These are phyloP conservation scores for Caenorhabditis parvicauda DNA, from an alignment of 2,888 invertebrate species.

Conservation along the genomic window DNA sequence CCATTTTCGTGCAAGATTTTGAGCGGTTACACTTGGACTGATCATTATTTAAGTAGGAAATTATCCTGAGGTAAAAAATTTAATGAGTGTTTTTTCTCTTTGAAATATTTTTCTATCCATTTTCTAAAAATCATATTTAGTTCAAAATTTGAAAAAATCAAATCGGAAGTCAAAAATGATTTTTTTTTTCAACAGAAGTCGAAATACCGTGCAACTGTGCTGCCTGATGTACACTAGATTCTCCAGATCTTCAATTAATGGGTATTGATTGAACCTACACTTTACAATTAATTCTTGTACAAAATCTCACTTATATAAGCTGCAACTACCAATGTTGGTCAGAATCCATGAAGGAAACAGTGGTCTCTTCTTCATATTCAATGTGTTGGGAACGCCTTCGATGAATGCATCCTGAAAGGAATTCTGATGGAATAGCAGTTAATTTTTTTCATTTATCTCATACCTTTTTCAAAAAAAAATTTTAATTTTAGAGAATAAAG, in stretches of 20 bases:
- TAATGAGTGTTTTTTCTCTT: too few species aligned
- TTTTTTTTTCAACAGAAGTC: background rate
- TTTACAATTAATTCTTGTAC: background rate
- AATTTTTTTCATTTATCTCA: constrained; percentile 8
- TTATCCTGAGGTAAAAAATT: too few species aligned
- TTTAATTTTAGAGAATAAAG: too few species aligned
- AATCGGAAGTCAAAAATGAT: background rate
- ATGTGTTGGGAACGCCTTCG: constrained; percentile 83
- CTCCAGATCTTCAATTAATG: too few species aligned
- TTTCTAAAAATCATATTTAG: too few species aligned
- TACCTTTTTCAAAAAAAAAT: too few species aligned
- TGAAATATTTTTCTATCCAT: constrained; percentile 6
- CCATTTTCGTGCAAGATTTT: too few species aligned
- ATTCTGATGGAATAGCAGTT: background rate
- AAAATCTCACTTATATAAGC: constrained; percentile 72
- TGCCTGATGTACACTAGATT: too few species aligned
- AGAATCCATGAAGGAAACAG: constrained; percentile 87
- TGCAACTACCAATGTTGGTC: constrained; percentile 83
- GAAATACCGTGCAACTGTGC: too few species aligned
- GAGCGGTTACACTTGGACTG: too few species aligned
- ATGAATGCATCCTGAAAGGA: constrained; percentile 69
- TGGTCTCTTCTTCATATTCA: constrained; percentile 75
- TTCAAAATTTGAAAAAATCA: background rate
- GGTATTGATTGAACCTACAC: background rate
- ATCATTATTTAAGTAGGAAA: too few species aligned